Percentiles rank a stretch among this genome's conserved stretches.
phyloP scores from a whole-genome alignment of 2,888 invertebrate genomes.

The Theristus sp. region DNA sequence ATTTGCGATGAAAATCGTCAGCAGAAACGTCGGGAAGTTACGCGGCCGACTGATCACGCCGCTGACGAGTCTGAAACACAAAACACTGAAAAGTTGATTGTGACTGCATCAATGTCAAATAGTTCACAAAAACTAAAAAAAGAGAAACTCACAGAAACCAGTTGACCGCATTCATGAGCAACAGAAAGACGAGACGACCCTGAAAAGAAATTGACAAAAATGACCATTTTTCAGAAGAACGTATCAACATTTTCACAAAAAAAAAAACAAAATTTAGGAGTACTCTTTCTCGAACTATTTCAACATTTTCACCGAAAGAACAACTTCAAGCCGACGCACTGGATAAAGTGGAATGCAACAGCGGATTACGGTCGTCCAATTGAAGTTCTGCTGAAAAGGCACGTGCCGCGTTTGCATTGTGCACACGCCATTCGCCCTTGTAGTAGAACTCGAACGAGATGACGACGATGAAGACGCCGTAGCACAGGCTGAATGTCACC shows the following conservation, averaged over 20 bases:
- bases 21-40: conserved; percentile 59
- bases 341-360: not conserved
- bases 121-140: not conserved
- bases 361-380: not conserved
- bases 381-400: too few relatives aligned
- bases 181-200: conserved; percentile 12
- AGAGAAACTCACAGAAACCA: not conserved
- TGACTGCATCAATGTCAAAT: too few relatives aligned
- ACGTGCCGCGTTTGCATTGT: conserved; percentile 13
- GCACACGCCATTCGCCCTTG: conserved; percentile 41
- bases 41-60: conserved; percentile 41
- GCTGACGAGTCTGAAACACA: conserved; percentile 43
- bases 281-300: too few relatives aligned
- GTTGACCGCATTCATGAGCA: conserved; percentile 9
- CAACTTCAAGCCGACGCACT: not conserved
- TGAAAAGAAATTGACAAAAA: not conserved
- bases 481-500: conserved; percentile 49
- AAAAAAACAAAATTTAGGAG: not conserved
- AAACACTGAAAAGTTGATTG: not conserved
- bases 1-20: conserved; percentile 61
- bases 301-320: too few relatives aligned
- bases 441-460: conserved; percentile 41
- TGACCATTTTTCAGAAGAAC: not conserved
- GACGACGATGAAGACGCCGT: conserved; percentile 46
- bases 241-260: not conserved